Percentiles rank a stretch among this genome's conserved stretches.
Conservation (phyloP, 2,113 vertebrate genomes). For the Hippocampus barbouri region DNA sequence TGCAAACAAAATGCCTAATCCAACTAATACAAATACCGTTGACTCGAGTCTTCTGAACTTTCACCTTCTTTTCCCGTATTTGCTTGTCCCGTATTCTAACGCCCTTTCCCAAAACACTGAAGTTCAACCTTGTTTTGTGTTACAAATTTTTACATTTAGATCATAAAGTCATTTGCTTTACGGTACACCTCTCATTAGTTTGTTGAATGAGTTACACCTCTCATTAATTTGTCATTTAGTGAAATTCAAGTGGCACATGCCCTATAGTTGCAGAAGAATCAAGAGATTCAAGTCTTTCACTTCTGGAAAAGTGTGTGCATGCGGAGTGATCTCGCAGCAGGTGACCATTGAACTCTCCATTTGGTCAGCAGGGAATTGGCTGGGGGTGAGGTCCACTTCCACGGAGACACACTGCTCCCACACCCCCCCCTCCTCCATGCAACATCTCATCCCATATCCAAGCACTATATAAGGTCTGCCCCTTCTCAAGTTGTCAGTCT, state of each 20-base stretch:
- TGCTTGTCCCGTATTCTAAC: neutral
- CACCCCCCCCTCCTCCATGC: conserved; percentile 33
- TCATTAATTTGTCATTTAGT: neutral
- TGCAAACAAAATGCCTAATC: conserved; percentile 3
- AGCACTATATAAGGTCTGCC: conserved; percentile 64
- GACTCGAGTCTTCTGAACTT: neutral
- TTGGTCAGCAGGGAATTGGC: conserved; percentile 42
- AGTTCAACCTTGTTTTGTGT: neutral
- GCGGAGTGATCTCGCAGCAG: conserved; percentile 46
- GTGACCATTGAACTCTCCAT: conserved; percentile 70
- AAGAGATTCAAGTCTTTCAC: neutral
- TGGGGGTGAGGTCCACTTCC: conserved; percentile 75
- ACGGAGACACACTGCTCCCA: conserved; percentile 59
- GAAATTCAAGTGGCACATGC: neutral
- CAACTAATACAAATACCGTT: neutral
- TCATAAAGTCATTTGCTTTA: neutral
- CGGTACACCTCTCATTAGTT: neutral
- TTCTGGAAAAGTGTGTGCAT: neutral
- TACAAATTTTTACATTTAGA: neutral
- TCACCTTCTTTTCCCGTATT: neutral
- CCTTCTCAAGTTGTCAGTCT: conserved; percentile 55
- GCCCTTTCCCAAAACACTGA: neutral
- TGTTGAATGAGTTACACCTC: neutral
- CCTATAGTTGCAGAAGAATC: neutral
- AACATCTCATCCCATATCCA: conserved; percentile 21